Evolutionary conservation across 2,888 invertebrate genomes (phyloP).

Genomic region (Tenodera sinensis): DNA sequence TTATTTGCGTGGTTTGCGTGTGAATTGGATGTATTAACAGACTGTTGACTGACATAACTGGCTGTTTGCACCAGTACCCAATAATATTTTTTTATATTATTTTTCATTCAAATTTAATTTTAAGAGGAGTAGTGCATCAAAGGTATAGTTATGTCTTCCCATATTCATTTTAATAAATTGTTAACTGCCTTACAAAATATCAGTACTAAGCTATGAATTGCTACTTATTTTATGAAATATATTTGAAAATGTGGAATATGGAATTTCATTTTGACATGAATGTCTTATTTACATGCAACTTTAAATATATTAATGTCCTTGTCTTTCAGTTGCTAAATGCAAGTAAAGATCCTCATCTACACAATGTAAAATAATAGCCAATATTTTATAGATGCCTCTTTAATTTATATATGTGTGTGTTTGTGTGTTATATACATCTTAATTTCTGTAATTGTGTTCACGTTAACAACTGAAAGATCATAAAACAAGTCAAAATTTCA

Average conservation of each 20-base stretch:
- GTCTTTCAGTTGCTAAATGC: neutral
- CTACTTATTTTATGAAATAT: no score
- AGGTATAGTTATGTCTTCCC: neutral
- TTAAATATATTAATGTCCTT: neutral
- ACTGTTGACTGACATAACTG: conserved; percentile 5
- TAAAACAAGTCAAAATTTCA: neutral
- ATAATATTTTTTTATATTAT: conserved; percentile 11
- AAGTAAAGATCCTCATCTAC: neutral
- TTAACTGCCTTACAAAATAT: neutral
- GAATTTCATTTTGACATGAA: no score
- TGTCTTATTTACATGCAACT: neutral
- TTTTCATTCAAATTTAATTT: neutral
- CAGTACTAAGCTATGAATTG: neutral
- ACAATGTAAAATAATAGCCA: neutral
- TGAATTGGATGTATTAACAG: conserved; percentile 8
- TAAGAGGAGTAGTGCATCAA: neutral
- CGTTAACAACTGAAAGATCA: no score
- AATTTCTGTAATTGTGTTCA: no score
- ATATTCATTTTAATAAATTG: neutral
- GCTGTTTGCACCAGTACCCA: conserved; percentile 25
- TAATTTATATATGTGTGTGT: no score
- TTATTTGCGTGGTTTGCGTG: conserved; percentile 8
- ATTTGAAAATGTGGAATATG: no score
- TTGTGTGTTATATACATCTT: no score
- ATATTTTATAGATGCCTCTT: neutral